A percentile compares a stretch with the other conserved stretches of the same genome.
phyloP scores from a whole-genome alignment of 2,888 invertebrate species.

The Epinotia nisella region DNA sequence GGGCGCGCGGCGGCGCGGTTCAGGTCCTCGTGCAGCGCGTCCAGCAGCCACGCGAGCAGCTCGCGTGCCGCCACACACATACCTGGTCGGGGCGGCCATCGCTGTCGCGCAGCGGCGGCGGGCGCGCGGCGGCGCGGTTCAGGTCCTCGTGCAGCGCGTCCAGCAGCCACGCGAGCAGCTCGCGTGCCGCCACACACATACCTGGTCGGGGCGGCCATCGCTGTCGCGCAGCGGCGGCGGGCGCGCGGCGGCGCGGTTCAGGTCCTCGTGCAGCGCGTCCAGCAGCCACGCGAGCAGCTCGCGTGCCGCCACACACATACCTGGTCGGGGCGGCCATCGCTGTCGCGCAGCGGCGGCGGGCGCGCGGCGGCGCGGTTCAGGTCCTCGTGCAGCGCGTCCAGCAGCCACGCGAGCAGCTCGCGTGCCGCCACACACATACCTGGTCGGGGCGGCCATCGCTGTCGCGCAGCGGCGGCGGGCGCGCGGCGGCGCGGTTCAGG shows the following conservation, averaged over 20 bases:
- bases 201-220: slow-evolving; percentile 90
- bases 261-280: slow-evolving; percentile 96
- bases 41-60: no score
- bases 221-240: slow-evolving; percentile 85
- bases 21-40: no score
- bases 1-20: no score
- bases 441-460: slow-evolving; percentile 91
- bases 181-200: slow-evolving; percentile 45
- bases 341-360: slow-evolving; percentile 92
- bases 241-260: slow-evolving; percentile 87
- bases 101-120: no score
- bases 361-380: slow-evolving; percentile 94
- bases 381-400: slow-evolving; percentile 97
- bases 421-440: slow-evolving; percentile 98
- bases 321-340: slow-evolving; percentile 91
- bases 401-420: slow-evolving; percentile 96
- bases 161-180: no score
- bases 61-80: no score
- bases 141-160: no score
- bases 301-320: slow-evolving; percentile 98
- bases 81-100: no score
- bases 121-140: no score
- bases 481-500: slow-evolving; percentile 94
- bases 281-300: slow-evolving; percentile 96
- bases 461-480: slow-evolving; percentile 92